phyloP scores from a whole-genome alignment of 2,888 invertebrate genomes.

The Cheilosia impressa region DNA sequence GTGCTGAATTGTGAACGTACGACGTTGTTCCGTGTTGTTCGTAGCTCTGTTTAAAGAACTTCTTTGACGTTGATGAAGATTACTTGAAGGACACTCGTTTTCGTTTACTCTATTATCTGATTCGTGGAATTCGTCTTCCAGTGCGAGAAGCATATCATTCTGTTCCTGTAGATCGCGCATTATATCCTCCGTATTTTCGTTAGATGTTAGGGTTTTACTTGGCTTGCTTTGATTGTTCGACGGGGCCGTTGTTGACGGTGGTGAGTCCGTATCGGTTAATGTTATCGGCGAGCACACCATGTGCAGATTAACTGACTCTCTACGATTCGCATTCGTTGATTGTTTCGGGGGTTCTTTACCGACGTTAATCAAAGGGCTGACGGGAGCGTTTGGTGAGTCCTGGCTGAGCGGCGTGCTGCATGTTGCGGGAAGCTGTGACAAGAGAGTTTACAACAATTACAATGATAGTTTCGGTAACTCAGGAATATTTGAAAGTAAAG shows the following conservation, averaged over 20 bases:
- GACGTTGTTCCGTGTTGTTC: constrained; percentile 9
- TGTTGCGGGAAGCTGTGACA: constrained; percentile 47
- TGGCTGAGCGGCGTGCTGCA: constrained; percentile 56
- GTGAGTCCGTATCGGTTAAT: constrained; percentile 32
- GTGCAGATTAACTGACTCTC: not conserved
- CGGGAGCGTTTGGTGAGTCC: not conserved
- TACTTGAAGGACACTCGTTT: not conserved
- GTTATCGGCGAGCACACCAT: constrained; percentile 42
- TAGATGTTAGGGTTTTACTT: not conserved
- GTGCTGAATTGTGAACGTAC: constrained; percentile 38
- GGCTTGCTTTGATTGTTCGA: not conserved
- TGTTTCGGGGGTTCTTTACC: not conserved
- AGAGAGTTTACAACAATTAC: not conserved
- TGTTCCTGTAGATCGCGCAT: constrained; percentile 28
- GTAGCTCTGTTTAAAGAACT: not conserved
- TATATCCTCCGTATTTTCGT: not conserved
- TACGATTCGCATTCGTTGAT: not conserved
- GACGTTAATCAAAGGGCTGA: not conserved
- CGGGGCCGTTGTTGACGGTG: not conserved
- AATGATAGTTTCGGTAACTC: no score
- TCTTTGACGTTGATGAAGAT: not conserved
- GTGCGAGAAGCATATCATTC: constrained; percentile 35
- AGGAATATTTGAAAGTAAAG: no score
- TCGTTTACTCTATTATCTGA: not conserved
- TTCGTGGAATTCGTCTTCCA: constrained; percentile 1